These are phyloP conservation scores for Plebejus melissa DNA, from an alignment of 2,888 invertebrate genomes.

Conservation along the genomic window DNA sequence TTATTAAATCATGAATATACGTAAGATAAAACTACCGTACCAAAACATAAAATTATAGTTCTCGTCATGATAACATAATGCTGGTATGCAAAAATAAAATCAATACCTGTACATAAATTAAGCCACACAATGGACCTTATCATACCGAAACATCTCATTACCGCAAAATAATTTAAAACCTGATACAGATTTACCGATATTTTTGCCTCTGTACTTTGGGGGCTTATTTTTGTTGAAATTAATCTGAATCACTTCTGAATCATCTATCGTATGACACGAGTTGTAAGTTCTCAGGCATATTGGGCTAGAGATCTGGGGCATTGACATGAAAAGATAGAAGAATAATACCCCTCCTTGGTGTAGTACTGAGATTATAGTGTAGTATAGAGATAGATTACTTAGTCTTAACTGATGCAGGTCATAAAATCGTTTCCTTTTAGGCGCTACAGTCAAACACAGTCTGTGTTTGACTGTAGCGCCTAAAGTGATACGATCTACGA, in stretches of 20 bases:
- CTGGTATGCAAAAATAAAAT: constrained; percentile 12
- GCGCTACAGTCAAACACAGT: too few species aligned
- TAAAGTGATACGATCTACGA: too few species aligned
- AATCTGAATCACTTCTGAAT: background rate
- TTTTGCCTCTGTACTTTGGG: background rate
- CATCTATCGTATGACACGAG: too few species aligned
- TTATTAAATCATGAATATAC: background rate
- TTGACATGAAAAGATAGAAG: too few species aligned
- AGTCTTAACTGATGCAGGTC: too few species aligned
- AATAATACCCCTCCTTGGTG: too few species aligned
- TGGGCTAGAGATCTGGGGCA: too few species aligned
- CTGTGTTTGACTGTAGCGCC: too few species aligned
- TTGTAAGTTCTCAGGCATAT: too few species aligned
- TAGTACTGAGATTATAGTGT: too few species aligned
- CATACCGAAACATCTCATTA: constrained; percentile 21
- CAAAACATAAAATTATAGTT: background rate
- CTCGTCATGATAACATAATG: background rate
- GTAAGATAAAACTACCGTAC: background rate
- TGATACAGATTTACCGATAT: constrained; percentile 10
- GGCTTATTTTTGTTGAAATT: background rate
- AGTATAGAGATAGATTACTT: too few species aligned
- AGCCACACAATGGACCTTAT: constrained; percentile 19
- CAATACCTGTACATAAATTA: constrained; percentile 18
- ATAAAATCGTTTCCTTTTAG: too few species aligned
- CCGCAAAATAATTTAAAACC: constrained; percentile 10